Conservation (phyloP, 2,888 invertebrate genomes). For the Drosophila rubida region DNA sequence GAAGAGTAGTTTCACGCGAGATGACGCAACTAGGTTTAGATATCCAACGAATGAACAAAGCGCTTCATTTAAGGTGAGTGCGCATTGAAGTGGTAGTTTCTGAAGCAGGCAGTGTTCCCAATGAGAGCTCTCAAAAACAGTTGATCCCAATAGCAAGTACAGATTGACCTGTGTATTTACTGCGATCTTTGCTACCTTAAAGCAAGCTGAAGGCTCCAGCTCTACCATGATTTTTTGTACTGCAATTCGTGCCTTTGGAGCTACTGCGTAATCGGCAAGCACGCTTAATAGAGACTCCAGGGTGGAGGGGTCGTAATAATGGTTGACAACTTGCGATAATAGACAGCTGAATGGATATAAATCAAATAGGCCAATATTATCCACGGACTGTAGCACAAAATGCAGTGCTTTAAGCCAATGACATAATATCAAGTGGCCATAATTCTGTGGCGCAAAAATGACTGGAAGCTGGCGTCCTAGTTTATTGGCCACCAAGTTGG, state of each 20-base stretch:
- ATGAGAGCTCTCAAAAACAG: conserved; percentile 85
- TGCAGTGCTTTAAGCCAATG: conserved; percentile 88
- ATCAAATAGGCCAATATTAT: conserved; percentile 53
- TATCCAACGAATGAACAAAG: conserved; percentile 88
- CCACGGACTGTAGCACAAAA: conserved; percentile 86
- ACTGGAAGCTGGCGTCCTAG: conserved; percentile 86
- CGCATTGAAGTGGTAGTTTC: conserved; percentile 87
- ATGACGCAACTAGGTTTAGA: conserved; percentile 84
- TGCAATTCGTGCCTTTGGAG: conserved; percentile 26
- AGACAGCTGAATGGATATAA: conserved; percentile 86
- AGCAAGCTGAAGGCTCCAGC: conserved; percentile 86
- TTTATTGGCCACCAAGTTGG: conserved; percentile 90
- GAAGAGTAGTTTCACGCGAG: conserved; percentile 85
- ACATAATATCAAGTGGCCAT: conserved; percentile 87
- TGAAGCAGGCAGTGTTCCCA: conserved; percentile 89
- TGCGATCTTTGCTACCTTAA: conserved; percentile 85
- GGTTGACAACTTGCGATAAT: conserved; percentile 87
- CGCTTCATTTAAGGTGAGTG: conserved; percentile 85
- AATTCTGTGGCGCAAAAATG: conserved; percentile 87
- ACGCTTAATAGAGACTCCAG: conserved; percentile 86
- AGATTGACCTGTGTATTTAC: conserved; percentile 86
- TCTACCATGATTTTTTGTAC: conserved; percentile 86
- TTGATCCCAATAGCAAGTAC: conserved; percentile 85
- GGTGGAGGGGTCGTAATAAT: conserved; percentile 85
- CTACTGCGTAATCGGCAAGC: conserved; percentile 84